Evolutionary conservation across 2,888 invertebrate genomes (phyloP).

Genomic region (Drosophila falleni): DNA sequence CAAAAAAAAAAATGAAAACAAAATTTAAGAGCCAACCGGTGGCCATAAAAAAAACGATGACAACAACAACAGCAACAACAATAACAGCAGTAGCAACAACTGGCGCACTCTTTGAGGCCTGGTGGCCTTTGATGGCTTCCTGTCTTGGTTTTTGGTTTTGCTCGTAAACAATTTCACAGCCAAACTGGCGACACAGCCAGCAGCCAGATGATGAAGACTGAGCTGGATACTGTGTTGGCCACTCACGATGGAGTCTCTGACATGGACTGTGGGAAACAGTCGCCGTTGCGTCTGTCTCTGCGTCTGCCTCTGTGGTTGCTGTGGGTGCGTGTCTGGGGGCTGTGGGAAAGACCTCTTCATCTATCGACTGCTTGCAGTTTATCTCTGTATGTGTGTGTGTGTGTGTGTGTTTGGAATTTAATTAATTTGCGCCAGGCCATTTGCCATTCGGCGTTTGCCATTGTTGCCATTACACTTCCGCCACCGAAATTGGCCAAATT

Average conservation of each 20-base stretch:
- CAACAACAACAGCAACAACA: constrained; percentile 9
- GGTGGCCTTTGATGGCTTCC: constrained; percentile 60
- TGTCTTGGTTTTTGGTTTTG: constrained; percentile 56
- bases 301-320: constrained; percentile 29
- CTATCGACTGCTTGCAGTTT: constrained; percentile 10
- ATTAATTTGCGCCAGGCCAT: constrained; percentile 66
- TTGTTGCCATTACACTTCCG: constrained; percentile 60
- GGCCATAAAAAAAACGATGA: constrained; percentile 35
- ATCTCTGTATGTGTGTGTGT: constrained; percentile 9
- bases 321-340: constrained; percentile 53
- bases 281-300: constrained; percentile 14
- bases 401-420: constrained; percentile 56
- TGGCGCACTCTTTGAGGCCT: constrained; percentile 37
- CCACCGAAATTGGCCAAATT: constrained; percentile 70
- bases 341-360: constrained; percentile 49
- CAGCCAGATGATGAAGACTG: neutral
- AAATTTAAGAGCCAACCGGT: constrained; percentile 23
- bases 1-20: constrained; percentile 26
- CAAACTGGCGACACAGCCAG: constrained; percentile 54
- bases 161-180: constrained; percentile 67
- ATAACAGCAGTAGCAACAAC: constrained; percentile 19
- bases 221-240: neutral
- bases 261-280: constrained; percentile 51
- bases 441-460: constrained; percentile 24
- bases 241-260: constrained; percentile 22